Conservation (phyloP, 2,888 invertebrate genomes). For the Nemotelus pantherinus region DNA sequence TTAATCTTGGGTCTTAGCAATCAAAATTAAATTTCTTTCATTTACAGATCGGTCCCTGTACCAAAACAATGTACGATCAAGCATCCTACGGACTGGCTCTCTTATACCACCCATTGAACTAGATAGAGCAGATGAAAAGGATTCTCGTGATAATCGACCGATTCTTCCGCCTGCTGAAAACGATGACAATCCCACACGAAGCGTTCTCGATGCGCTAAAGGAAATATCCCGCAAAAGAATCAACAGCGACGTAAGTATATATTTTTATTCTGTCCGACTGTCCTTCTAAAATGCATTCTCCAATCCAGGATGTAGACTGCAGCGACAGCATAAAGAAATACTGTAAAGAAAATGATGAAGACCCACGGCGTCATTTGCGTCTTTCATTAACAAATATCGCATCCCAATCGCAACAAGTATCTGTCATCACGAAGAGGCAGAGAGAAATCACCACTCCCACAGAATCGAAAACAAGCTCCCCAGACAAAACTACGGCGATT, state of each 20-base stretch:
- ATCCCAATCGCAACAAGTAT: conserved; percentile 35
- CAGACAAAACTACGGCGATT: conserved; percentile 55
- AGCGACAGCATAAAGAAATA: conserved; percentile 58
- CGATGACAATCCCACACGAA: conserved; percentile 65
- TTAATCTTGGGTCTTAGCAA: neutral
- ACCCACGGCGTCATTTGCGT: conserved; percentile 36
- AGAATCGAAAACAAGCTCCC: conserved; percentile 51
- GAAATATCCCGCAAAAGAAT: conserved; percentile 70
- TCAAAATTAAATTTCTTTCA: too few species aligned
- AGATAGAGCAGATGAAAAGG: conserved; percentile 58
- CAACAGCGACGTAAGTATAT: conserved; percentile 63
- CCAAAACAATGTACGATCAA: conserved; percentile 60
- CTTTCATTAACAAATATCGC: conserved; percentile 15
- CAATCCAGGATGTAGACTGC: conserved; percentile 58
- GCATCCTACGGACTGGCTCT: conserved; percentile 59
- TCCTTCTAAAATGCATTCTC: neutral
- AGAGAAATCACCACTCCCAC: conserved; percentile 47
- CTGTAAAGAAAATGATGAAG: conserved; percentile 56
- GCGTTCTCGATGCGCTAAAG: conserved; percentile 68
- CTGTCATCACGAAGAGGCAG: conserved; percentile 52
- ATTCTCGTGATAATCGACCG: conserved; percentile 61
- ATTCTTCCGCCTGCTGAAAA: conserved; percentile 61
- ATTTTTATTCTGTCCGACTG: neutral
- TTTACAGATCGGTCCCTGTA: conserved; percentile 57
- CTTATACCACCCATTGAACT: conserved; percentile 55